Conservation (phyloP, 2,888 invertebrate genomes). For the Platycnemis pennipes region DNA sequence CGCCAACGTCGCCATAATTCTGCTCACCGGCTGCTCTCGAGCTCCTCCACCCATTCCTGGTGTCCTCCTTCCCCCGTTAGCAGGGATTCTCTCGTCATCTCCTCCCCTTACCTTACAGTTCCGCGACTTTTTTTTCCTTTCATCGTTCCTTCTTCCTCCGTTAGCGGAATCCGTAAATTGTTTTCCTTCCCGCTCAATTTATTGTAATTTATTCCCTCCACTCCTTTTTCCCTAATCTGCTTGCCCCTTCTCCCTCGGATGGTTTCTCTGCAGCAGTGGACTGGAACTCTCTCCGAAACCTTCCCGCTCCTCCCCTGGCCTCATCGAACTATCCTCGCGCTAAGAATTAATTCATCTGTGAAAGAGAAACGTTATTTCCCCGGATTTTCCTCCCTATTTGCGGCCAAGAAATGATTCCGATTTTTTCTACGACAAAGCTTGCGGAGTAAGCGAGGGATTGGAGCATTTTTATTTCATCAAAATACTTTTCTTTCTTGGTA, state of each 20-base stretch:
- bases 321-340: not conserved
- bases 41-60: too few relatives aligned
- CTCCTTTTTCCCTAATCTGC: not conserved
- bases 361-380: not conserved
- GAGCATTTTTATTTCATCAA: too few relatives aligned
- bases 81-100: not conserved
- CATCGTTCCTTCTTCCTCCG: not conserved
- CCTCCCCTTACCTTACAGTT: not conserved
- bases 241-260: not conserved
- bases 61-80: not conserved
- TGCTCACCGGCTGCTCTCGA: not conserved
- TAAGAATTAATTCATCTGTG: not conserved
- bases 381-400: not conserved
- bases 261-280: not conserved
- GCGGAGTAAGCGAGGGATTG: too few relatives aligned
- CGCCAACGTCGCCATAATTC: not conserved
- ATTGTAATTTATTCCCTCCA: conserved; percentile 12
- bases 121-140: not conserved
- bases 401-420: too few relatives aligned
- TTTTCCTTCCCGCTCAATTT: not conserved
- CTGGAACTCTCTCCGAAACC: not conserved
- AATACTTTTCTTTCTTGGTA: too few relatives aligned
- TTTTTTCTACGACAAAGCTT: too few relatives aligned
- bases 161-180: not conserved
- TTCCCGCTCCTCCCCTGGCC: not conserved